These are phyloP conservation scores for Phortica magna DNA, from an alignment of 2,888 invertebrate genomes.

Conservation along the genomic window DNA sequence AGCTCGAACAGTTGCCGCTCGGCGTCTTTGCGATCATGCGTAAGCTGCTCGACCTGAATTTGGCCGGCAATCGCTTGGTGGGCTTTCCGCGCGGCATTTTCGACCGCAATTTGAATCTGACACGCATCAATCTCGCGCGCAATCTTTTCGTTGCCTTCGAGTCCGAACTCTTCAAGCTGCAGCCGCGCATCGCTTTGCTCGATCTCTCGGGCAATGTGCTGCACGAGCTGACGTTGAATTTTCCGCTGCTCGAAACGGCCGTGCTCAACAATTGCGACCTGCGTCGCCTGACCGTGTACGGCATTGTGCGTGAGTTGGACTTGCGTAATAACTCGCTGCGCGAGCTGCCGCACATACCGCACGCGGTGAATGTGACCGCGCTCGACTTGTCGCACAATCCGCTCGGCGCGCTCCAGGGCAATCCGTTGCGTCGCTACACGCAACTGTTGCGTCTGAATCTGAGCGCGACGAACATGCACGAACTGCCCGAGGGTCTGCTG, in stretches of 20 bases:
- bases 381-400: conserved; percentile 74
- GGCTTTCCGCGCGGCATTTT: conserved; percentile 69
- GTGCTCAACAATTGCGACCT: conserved; percentile 71
- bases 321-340: conserved; percentile 73
- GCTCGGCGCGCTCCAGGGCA: conserved; percentile 69
- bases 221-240: conserved; percentile 71
- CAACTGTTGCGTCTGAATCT: conserved; percentile 69
- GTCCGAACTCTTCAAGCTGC: conserved; percentile 70
- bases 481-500: conserved; percentile 72
- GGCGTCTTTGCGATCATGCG: conserved; percentile 67
- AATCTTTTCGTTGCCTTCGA: conserved; percentile 72
- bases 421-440: conserved; percentile 70
- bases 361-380: conserved; percentile 69
- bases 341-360: conserved; percentile 73
- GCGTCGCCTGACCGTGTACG: conserved; percentile 69
- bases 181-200: conserved; percentile 62
- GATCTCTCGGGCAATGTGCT: conserved; percentile 74
- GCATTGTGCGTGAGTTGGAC: conserved; percentile 68
- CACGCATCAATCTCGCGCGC: conserved; percentile 67
- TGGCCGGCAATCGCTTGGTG: conserved; percentile 69
- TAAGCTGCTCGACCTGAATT: conserved; percentile 67
- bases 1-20: conserved; percentile 62
- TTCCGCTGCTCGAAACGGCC: conserved; percentile 63
- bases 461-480: conserved; percentile 69
- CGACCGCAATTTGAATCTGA: conserved; percentile 69